phyloP scores from a whole-genome alignment of 2,797 vertebrate genomes.

The Enteromius trimaculatus region DNA sequence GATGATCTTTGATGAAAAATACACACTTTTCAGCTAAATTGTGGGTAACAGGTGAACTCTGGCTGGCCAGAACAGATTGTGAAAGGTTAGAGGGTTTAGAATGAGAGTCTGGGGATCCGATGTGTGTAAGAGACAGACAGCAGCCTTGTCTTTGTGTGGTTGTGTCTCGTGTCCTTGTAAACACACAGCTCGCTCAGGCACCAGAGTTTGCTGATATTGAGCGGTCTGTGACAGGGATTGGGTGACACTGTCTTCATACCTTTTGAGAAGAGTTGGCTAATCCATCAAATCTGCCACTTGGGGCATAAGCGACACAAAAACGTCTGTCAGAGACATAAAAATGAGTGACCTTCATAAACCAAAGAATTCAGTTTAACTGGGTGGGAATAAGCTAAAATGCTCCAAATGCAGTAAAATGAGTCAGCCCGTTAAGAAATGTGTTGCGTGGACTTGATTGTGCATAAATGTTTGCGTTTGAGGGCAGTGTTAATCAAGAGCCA shows the following conservation, averaged over 20 bases:
- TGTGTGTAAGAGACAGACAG: background rate
- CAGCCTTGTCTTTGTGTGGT: conserved; percentile 5
- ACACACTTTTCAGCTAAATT: background rate
- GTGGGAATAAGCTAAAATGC: background rate
- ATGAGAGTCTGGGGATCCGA: background rate
- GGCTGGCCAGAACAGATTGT: conserved; percentile 27
- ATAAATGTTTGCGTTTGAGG: conserved; percentile 26
- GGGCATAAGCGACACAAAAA: conserved; percentile 7
- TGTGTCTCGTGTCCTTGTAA: conserved; percentile 39
- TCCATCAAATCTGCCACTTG: conserved; percentile 45
- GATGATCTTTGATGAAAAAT: background rate
- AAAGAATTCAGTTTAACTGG: background rate
- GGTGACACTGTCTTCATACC: conserved; percentile 26
- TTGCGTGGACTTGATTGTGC: conserved; percentile 13
- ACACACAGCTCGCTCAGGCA: background rate
- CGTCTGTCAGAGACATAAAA: background rate
- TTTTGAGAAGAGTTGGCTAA: conserved; percentile 25
- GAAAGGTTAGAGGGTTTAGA: conserved; percentile 17
- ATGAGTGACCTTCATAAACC: conserved; percentile 29
- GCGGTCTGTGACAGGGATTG: background rate
- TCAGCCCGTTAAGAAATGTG: background rate
- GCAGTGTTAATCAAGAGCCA: conserved; percentile 2
- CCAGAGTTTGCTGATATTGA: conserved; percentile 24
- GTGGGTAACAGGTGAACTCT: conserved; percentile 1
- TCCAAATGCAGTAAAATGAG: background rate